Evolutionary conservation across 1,140 invertebrate species (phyloP), one percentile per base, ranked within the genome.

Genomic region (Zaprionus tsacasi): DNA sequence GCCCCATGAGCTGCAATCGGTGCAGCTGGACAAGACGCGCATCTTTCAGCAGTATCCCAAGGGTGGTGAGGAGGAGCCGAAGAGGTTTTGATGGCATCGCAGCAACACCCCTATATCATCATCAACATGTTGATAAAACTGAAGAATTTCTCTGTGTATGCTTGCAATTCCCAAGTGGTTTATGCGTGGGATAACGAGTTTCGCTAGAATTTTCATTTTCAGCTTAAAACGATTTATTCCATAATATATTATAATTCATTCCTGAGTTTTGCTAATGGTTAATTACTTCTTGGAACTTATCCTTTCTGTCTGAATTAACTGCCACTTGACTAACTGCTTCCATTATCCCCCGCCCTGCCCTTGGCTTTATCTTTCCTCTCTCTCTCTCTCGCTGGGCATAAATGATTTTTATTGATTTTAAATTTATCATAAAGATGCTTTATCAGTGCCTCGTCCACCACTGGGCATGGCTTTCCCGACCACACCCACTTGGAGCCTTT

Each of bases 371-470:
- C 21, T 8, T n/a, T 7, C 15, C 3, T 48, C 0, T 0, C 13
- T 12, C 17, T 21, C 17, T 3, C 15, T 1, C 45, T 11, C 52
- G 30, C 13, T 3, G 12, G 21, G 66, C 52, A 40, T 72, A 83
- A 80, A 88, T 87, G 73, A 79, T 79, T 83, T 88, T 88, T 85
- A 88, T 88, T 89, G 85, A 88, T 88, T 89, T 88, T 88, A 76
- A 89, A 90, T 89, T 89, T 89, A 89, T 89, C 76, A 89, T 89
- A 85, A 89, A 90, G 86, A 79, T 73, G 86, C 66, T 85, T 81
- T 81, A 89, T 90, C 85, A 85, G 78, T 70, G 70, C 50, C 58
- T 57, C 68, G n/a, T n/a, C n/a, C n/a, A n/a, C n/a, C 67, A 64
- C 55, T 30, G 52, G 54, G 21, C 59, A 54, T 40, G 40, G 45